Percentiles rank a stretch among this genome's conserved stretches.
Evolutionary conservation across 1,140 invertebrate genomes (phyloP).

Genomic region (Rhopalosiphum maidis): DNA sequence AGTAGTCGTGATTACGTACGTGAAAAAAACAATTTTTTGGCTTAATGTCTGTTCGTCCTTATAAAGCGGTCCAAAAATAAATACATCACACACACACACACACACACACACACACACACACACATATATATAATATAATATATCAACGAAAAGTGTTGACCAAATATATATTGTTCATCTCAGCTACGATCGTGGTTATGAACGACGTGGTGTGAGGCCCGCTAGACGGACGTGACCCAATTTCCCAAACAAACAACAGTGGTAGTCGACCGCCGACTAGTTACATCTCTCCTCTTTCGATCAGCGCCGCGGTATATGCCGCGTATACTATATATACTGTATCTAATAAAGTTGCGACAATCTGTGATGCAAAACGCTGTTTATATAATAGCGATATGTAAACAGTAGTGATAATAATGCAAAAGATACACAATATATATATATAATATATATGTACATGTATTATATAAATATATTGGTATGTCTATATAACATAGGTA

Average conservation of each 20-base stretch:
- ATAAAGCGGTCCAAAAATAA: not conserved
- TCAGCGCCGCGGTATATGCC: not conserved
- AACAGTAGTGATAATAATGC: not conserved
- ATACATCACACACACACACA: not conserved
- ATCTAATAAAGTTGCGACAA: not conserved
- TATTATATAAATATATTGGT: no score
- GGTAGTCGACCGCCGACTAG: not conserved
- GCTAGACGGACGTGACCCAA: slow-evolving; percentile 32
- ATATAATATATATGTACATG: not conserved
- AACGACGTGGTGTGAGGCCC: not conserved
- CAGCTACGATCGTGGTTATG: not conserved
- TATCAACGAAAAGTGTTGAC: not conserved
- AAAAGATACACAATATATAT: not conserved
- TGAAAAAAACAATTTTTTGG: not conserved
- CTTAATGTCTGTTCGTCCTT: not conserved
- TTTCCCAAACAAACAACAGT: not conserved
- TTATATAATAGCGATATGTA: not conserved
- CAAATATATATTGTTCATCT: not conserved
- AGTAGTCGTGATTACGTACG: not conserved
- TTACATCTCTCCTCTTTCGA: not conserved
- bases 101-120: not conserved
- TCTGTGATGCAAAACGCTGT: not conserved
- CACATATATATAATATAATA: not conserved
- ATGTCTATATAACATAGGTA: no score
- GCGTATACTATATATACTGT: not conserved